Evolutionary conservation across 2,888 invertebrate genomes (phyloP), one percentile per base, ranked within the genome.

Genomic region (Autographa gamma): DNA sequence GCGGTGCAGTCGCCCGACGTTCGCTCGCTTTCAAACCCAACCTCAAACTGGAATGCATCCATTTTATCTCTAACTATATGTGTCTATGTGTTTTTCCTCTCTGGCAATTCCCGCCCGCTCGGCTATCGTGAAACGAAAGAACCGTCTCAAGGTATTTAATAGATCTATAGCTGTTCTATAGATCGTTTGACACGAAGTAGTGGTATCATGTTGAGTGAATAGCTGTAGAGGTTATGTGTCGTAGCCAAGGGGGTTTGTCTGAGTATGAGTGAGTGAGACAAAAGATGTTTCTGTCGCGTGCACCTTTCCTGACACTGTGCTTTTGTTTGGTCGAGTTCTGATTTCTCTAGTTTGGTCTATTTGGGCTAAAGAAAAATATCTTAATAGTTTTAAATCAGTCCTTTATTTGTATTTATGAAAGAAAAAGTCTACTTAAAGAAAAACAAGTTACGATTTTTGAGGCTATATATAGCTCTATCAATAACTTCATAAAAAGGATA

Each of bases 21-120:
- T 79, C 81, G 72, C 65, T 82, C 79, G 69, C 66, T 73, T 73
- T 63, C 65, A 73, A 63, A 68, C 75, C 77, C 64, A 69, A 70
- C 75, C 77, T 79, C 56, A 64, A 84, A 75, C 73, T 77, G 87
- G 89, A 90, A 90, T 97, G 97, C 96, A 96, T 96, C 96, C 91
- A 83, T 93, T 92, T 91, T 91, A 89, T 91, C 95, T 96, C 96
- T 96, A 96, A 96, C 96, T 96, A 96, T 96, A 87, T 88, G 96
- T 96, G 96, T 96, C 95, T 96, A 95, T 96, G 96, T 96, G 96
- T 96, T 91, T 97, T 97, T 97, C 83, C 96, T 96, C 93, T 96
- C 96, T 97, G 97, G 97, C 97, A 96, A 96, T 96, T 95, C 96
- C 96, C 96, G 95, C 96, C 95, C 94, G 95, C 95, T 96, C 95